phyloP scores from a whole-genome alignment of 1,140 invertebrate species.

The Zaprionus gabonicus region DNA sequence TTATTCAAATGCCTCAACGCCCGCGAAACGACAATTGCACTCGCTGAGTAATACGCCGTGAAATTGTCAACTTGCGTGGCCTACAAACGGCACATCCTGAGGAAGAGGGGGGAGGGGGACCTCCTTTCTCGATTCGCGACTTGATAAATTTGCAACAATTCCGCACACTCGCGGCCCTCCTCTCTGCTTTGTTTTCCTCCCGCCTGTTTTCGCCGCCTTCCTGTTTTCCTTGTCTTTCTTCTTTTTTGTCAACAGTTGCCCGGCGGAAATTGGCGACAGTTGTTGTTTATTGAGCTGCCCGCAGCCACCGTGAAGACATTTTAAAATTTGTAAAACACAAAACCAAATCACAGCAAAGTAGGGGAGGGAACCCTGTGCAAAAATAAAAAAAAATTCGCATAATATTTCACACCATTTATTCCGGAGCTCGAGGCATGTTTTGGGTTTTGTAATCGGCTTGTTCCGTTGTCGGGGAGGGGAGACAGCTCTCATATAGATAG shows the following conservation, averaged over 20 bases:
- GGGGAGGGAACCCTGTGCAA: constrained; percentile 1
- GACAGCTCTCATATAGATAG: constrained; percentile 14
- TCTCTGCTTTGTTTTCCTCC: constrained; percentile 11
- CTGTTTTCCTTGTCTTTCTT: constrained; percentile 32
- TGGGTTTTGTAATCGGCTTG: constrained; percentile 55
- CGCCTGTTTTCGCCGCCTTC: constrained; percentile 20
- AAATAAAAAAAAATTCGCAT: constrained; percentile 70
- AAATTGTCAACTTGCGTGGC: constrained; percentile 60
- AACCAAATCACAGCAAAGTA: constrained; percentile 58
- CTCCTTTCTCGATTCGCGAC: constrained; percentile 58
- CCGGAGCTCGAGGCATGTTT: constrained; percentile 36
- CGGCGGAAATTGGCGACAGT: constrained; percentile 73
- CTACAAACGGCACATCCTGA: constrained; percentile 3
- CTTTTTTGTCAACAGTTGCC: constrained; percentile 50
- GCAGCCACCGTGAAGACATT: constrained; percentile 82
- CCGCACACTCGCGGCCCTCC: constrained; percentile 67
- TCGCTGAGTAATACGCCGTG: constrained; percentile 71
- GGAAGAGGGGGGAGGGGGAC: neutral
- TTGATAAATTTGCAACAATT: constrained; percentile 80
- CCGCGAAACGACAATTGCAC: constrained; percentile 52
- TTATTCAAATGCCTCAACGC: constrained; percentile 71
- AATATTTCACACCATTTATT: constrained; percentile 80
- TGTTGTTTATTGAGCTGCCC: constrained; percentile 80
- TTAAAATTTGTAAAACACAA: constrained; percentile 82
- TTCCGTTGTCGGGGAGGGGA: constrained; percentile 19